Conservation (phyloP, 2,888 invertebrate species). For the Acholoe squamosa region DNA sequence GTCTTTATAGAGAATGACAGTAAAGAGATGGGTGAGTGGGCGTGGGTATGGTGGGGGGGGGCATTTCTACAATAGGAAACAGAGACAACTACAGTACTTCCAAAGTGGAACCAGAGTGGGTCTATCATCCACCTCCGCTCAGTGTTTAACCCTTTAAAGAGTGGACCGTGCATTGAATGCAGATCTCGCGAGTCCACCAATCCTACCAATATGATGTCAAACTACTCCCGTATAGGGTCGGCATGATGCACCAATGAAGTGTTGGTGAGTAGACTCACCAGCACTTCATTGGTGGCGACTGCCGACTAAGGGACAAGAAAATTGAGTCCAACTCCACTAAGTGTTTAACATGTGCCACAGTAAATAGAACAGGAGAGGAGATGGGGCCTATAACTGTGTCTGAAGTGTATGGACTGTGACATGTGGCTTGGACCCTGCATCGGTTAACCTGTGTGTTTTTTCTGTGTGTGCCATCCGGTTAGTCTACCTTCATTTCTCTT, state of each 20-base stretch:
- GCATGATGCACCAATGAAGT: no score
- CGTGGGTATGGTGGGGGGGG: background rate
- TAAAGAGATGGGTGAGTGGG: background rate
- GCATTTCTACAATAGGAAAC: background rate
- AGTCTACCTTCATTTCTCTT: background rate
- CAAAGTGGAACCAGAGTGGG: constrained; percentile 5
- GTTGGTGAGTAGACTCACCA: no score
- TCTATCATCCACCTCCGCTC: background rate
- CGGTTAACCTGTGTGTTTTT: background rate
- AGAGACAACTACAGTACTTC: background rate
- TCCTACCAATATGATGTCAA: no score
- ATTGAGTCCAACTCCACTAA: background rate
- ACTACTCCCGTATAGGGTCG: no score
- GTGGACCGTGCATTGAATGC: no score
- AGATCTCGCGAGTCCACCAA: no score
- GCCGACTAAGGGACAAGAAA: no score
- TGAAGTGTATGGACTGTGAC: constrained; percentile 24
- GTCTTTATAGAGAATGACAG: background rate
- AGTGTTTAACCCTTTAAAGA: constrained; percentile 44
- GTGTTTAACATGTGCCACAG: constrained; percentile 34
- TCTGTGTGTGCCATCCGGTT: background rate
- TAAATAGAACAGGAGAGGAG: background rate
- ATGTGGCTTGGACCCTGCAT: background rate
- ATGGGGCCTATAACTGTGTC: background rate
- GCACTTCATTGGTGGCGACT: no score